phyloP scores from a whole-genome alignment of 2,113 vertebrate species.

The Aythya baeri region DNA sequence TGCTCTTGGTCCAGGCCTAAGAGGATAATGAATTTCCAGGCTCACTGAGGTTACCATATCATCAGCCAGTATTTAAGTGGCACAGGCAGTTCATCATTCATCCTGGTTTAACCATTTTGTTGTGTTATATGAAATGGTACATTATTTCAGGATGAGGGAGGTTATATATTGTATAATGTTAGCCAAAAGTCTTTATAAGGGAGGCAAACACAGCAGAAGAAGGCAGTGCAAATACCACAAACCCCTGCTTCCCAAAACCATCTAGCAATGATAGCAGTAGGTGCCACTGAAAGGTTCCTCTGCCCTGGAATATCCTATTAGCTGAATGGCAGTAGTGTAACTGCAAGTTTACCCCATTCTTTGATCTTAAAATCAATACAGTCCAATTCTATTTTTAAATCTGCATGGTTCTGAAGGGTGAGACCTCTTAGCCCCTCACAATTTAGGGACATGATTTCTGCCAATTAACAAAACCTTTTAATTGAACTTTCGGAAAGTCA shows the following conservation, averaged over 20 bases:
- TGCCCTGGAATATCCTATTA: not conserved
- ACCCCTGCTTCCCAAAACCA: not conserved
- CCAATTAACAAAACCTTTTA: not conserved
- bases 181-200: not conserved
- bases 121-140: not conserved
- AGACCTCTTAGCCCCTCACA: not conserved
- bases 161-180: not conserved
- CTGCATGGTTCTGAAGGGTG: not conserved
- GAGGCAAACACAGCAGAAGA: not conserved
- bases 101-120: not conserved
- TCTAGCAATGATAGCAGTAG: not conserved
- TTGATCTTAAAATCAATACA: accelerated
- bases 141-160: not conserved
- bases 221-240: not conserved
- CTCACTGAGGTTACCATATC: not conserved
- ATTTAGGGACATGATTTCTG: not conserved
- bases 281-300: not conserved
- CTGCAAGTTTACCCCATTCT: not conserved
- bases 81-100: not conserved
- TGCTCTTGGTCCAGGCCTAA: not conserved
- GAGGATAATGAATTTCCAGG: not conserved
- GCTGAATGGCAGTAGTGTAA: not conserved
- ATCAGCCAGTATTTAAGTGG: not conserved
- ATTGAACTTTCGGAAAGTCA: not conserved
- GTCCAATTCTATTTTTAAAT: not conserved